Percentiles rank a stretch among this genome's conserved stretches.
phyloP scores from a whole-genome alignment of 37 sponge, comb jelly and placozoan species.

The Ephydatia muelleri region DNA sequence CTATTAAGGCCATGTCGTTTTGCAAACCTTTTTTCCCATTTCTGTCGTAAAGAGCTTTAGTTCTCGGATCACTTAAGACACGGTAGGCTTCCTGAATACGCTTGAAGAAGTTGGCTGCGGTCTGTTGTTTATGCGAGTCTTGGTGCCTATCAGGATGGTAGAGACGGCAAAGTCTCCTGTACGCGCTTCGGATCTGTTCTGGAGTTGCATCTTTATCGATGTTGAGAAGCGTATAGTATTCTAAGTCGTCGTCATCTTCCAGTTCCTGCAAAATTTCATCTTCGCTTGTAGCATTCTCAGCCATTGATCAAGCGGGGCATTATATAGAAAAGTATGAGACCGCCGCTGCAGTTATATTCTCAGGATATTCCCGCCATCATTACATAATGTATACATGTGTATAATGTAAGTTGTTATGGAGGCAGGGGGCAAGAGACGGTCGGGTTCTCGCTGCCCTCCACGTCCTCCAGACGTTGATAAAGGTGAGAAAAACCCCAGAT shows the following conservation, averaged over 20 bases:
- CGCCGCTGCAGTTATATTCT: too few species aligned
- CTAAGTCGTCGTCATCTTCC: constrained; percentile 43
- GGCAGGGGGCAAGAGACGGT: not conserved
- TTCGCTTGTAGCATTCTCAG: not conserved
- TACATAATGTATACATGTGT: not conserved
- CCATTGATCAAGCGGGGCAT: not conserved
- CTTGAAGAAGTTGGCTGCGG: constrained; percentile 69
- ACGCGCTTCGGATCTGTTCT: constrained; percentile 85
- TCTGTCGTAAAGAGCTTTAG: constrained; percentile 84
- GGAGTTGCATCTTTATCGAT: constrained; percentile 62
- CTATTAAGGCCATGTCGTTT: constrained; percentile 59
- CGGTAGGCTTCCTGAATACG: constrained; percentile 87
- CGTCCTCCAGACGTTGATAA: not conserved
- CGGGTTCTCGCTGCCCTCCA: not conserved
- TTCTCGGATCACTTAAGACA: constrained; percentile 80
- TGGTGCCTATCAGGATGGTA: constrained; percentile 94
- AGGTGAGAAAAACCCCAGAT: not conserved
- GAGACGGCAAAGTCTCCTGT: constrained; percentile 74
- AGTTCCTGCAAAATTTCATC: constrained; percentile 20
- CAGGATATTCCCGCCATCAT: not conserved
- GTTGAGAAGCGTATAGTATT: constrained; percentile 86
- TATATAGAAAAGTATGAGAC: not conserved
- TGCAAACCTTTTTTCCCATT: constrained; percentile 85
- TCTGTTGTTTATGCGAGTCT: constrained; percentile 65
- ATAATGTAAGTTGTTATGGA: not conserved